A percentile compares a stretch with the other conserved stretches of the same genome.
These are phyloP conservation scores for Ibidorhyncha struthersii DNA, from an alignment of 2,113 vertebrate species.

Conservation along the genomic window DNA sequence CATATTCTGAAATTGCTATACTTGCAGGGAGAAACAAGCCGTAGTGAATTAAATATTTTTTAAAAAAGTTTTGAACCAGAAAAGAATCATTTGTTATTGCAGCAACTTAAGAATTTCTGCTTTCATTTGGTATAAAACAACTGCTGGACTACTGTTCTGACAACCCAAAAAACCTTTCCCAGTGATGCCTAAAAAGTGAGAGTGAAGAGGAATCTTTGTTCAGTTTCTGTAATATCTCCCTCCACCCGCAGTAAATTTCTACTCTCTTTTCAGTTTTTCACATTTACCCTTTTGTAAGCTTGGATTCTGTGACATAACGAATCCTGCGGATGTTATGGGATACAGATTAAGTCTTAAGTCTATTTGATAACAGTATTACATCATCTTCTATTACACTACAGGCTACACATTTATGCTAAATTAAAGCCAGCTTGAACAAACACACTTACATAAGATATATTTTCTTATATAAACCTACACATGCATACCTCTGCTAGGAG, in stretches of 20 bases:
- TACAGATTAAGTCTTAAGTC: not conserved
- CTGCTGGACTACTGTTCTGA: not conserved
- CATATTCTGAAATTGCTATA: not conserved
- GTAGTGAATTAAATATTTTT: not conserved
- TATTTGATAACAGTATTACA: not conserved
- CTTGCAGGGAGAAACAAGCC: not conserved
- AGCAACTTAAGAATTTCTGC: not conserved
- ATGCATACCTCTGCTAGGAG: slow-evolving; percentile 76
- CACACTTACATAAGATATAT: not conserved
- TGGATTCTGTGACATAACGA: not conserved
- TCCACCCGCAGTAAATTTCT: too few species aligned
- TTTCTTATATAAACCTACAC: not conserved
- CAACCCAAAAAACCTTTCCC: not conserved
- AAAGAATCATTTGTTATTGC: not conserved
- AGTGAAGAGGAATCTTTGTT: not conserved
- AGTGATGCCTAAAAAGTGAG: not conserved
- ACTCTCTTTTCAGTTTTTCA: not conserved
- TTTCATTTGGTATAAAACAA: not conserved
- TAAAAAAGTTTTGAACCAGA: not conserved
- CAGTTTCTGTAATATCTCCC: not conserved
- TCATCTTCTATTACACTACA: not conserved
- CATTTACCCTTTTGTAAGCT: not conserved
- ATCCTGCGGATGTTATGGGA: rapidly evolving
- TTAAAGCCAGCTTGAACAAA: not conserved
- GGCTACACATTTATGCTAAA: not conserved